A percentile compares a stretch with the other conserved stretches of the same genome.
Conservation (phyloP, 2,113 vertebrate species). For the Theristicus caerulescens region DNA sequence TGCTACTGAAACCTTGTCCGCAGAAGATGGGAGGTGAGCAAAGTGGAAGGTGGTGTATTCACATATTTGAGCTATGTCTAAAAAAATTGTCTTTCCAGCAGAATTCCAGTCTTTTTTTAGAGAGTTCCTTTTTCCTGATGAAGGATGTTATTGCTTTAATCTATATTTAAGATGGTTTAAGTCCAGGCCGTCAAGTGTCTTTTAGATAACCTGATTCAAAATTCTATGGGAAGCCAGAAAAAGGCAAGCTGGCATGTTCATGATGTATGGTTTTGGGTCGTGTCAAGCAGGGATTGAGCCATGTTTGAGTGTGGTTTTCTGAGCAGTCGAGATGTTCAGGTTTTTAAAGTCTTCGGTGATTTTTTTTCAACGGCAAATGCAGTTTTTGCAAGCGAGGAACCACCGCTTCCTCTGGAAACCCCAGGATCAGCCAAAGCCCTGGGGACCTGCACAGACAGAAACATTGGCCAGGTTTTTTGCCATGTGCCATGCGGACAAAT, state of each 20-base stretch:
- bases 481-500: fast-evolving
- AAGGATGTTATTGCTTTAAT: neutral
- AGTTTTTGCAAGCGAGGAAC: neutral
- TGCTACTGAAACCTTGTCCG: neutral
- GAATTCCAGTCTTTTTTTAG: neutral
- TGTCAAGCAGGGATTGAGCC: fast-evolving
- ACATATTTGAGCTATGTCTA: neutral
- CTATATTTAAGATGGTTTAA: neutral
- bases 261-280: neutral
- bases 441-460: neutral
- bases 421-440: neutral
- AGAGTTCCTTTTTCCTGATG: neutral
- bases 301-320: fast-evolving
- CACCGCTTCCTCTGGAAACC: neutral
- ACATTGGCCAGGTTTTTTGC: neutral
- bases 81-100: neutral
- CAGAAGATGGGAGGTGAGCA: neutral
- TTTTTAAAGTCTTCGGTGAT: neutral
- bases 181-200: neutral
- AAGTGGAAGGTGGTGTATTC: neutral
- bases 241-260: fast-evolving
- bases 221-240: neutral
- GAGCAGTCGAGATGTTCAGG: neutral
- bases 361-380: neutral
- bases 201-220: neutral